Evolutionary conservation across 2,113 vertebrate species (phyloP), one percentile per base, ranked within the genome.

Genomic region (Caranx ignobilis): DNA sequence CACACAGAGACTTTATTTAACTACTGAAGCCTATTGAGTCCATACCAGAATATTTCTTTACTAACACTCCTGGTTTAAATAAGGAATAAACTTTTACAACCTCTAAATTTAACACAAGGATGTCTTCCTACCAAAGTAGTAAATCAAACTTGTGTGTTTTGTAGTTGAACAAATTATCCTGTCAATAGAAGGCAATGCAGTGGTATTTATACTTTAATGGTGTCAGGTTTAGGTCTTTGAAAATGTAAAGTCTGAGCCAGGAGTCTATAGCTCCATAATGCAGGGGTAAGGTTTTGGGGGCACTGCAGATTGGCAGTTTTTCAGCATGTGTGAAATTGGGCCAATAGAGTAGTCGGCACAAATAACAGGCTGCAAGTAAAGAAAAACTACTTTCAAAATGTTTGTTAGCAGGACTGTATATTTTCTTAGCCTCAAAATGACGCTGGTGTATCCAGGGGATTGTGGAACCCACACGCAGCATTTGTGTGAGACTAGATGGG

Each of bases 381-480:
- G 59, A 62, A 77, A 72, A 71, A 48, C 47, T 6, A 71, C 21
- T 13, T 71, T 47, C 47, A 54, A 65, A 72, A 72, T 50, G 19
- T 72, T 76, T 83, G 35, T 65, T 69, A 70, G 43, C 48, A 79
- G 77, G 74, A 52, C 26, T 48, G 50, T 79, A 32, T 63, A 52
- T 82, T 84, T 84, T 71, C 59, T 47, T 39, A 41, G 63, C 48
- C 65, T 80, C 72, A 75, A 75, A 75, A 66, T 69, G 52, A 83
- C 3, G 3, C 45, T 19, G 7, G 50, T 19, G 35, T 9, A 31
- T 78, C n/a, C 18, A 19, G 60, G 56, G 65, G 69, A 55, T 43
- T 71, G 63, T 56, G 45, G 59, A 55, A 66, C 11, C 55, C 65
- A 70, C 34, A 73, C 4, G 13, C 63, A 73, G 47, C 19, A 7